Evolutionary conservation across 2,113 vertebrate species (phyloP), one percentile per base, ranked within the genome.

Genomic region (Hiodon tergisus): DNA sequence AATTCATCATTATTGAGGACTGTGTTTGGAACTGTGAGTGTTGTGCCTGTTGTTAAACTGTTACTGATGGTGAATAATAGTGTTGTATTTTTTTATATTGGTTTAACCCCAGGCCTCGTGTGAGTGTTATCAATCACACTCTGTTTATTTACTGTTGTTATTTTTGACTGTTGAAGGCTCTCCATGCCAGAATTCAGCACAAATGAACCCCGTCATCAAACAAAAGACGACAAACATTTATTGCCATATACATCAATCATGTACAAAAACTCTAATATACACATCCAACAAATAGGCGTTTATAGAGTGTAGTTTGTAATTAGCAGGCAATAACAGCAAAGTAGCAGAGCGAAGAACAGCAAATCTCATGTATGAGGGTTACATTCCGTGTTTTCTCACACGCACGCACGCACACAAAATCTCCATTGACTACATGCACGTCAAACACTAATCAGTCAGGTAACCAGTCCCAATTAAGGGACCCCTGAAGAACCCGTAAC

Each of bases 371-470:
- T 78, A 83, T 72, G 82, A 66, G 78, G 52, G 75, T 81, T 59
- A 75, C 76, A 76, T 66, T 63, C 77, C 77, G 72, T 82, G 46
- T 82, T 74, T 60, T 51, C 85, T 75, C 83, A 81, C 83, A 57
- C 79, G 81, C 79, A 82, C 78, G 79, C 79, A 81, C 75, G 78
- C 84, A 82, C 81, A 81, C 84, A 89, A 88, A 81, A 85, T 81
- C 83, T 86, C 82, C 80, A 85, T 80, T 75, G 77, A 84, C 77
- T 73, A 68, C 77, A 78, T 71, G 70, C 46, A 55, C 5, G 6
- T 6, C 13, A 11, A 31, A 67, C 8, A 7, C 8, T 57, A 31
- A n/a, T 16, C 6, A 14, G 10, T 31, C 54, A 14, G 9, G 47
- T 46, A 67, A 48, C 10, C 65, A 3, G 31, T 48, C 55, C 31